Base-by-base conservation (phyloP, 2,113 vertebrate species). In the Cebus imitator region DNA sequence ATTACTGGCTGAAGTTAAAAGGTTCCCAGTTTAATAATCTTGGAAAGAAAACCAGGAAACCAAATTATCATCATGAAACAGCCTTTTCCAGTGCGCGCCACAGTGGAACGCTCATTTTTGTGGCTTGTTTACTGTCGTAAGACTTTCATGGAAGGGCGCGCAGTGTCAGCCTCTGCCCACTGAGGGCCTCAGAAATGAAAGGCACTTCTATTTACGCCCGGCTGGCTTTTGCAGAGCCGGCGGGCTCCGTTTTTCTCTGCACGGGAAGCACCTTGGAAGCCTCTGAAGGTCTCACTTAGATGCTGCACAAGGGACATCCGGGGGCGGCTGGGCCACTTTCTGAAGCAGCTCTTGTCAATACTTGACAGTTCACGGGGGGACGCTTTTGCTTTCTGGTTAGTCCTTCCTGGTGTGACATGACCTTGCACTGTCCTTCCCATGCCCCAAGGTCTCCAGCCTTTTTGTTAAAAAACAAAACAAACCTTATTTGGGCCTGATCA, bases 11-110 rank as follows among this genome's bases (percentile, higher is more conserved):
- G 1, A 37, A 14, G 40, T 96, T 55, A 10, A 88, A 58, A 91
- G 64, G 30, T 37, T 0, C 8, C 30, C 21, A 16, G 20, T 30
- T 40, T 6, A 57, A 68, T 30, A 9, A 64, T 8, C 45, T 52
- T 79, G 92, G 87, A 25, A 55, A 84, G 78, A 45, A 48, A 55
- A 66, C 70, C 43, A 79, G 88, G 61, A 85, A 79, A 14, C 20
- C 3, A 4, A 25, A 8, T 68, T 7, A 12, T 43, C 3, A 0
- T 1, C 50, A 0, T 1, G 13, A 11, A 20, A 3, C 23, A 1
- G 50, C 30, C 10, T 23, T 48, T 4, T 43, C 18, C 45, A 1
- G 1, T 9, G 1, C 23, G 16, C 2, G 57, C 48, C 8, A 8
- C 9, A 4, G 57, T 0, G 57, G 14, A 0, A 8, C 1, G 3